Evolutionary conservation across 30 jellyfish, hydroid and myxozoan genomes (phyloP), one percentile per base, ranked within the genome.

Genomic region (Hydractinia echinata): DNA sequence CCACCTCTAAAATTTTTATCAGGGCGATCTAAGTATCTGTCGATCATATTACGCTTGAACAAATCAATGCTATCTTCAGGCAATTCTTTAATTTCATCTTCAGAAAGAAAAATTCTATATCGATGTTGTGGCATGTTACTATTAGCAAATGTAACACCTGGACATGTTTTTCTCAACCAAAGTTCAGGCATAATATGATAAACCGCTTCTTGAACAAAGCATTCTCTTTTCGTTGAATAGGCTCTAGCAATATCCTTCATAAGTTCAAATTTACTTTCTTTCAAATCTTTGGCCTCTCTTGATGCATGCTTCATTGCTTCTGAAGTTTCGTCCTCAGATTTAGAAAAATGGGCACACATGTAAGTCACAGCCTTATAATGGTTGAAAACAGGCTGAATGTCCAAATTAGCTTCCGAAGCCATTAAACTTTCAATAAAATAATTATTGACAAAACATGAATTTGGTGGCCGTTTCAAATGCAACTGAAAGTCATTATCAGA

Each of bases 1-100:
- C 84, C 87, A 79, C n/a, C n/a, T 13, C 21, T 16, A 61, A 60
- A 79, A 61, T 13, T 30, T 13, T n/a, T 10, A 48, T 79, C 66
- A 16, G 87, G 70, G 20, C 87, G 20, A 67, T 60, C 84, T 9
- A 61, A 16, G 66, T 79, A 79, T 19, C 85, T 61, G 44, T 79
- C 87, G 44, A 61, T 10, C 85, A 54, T 67, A 53, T 49, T 16
- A n/a, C 15, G 16, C 53, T 72, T 67, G 77, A 16, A 79, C 10
- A 79, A 1, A 58, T 14, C 15, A 16, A 67, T 64, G n/a, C 85
- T 60, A 18, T 79, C 87, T 7, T 58, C 70, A 60, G 87, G 67
- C 18, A 79, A 64, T 19, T 79, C 53, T 16, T 30, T 16, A 48
- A 79, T 20, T 66, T 79, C 87, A 13, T 66, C 68, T 49, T 79